Percentiles rank a stretch among this genome's conserved stretches.
Conservation (phyloP, 2,888 invertebrate species). For the Clanis bilineata region DNA sequence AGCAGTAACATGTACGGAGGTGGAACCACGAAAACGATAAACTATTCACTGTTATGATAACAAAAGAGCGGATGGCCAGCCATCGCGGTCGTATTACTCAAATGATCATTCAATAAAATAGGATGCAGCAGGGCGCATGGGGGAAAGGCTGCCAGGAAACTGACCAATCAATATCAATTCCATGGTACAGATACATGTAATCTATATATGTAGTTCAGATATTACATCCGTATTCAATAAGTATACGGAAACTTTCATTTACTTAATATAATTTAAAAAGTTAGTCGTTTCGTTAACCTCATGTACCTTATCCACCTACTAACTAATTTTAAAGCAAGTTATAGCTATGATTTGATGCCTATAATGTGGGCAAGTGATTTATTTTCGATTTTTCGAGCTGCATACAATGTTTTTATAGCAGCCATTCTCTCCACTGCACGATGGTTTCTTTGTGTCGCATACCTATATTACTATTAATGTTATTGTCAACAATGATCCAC, state of each 20-base stretch:
- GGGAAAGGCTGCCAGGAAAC: constrained; percentile 59
- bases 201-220: neutral
- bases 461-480: neutral
- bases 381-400: neutral
- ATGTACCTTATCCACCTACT: neutral
- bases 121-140: constrained; percentile 60
- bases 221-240: neutral
- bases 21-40: too few species aligned
- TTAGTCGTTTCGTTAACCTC: neutral
- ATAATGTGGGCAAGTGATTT: constrained; percentile 1
- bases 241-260: constrained; percentile 2
- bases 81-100: constrained; percentile 20
- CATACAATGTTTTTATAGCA: neutral
- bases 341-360: neutral
- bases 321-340: neutral
- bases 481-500: neutral
- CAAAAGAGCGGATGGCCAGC: neutral
- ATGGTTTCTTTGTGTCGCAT: neutral
- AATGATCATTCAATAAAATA: constrained; percentile 29
- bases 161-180: constrained; percentile 54
- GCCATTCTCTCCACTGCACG: neutral
- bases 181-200: neutral
- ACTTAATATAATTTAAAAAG: neutral
- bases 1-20: too few species aligned
- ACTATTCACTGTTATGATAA: too few species aligned